A percentile compares a stretch with the other conserved stretches of the same genome.
These are phyloP conservation scores for Lagocephalus sceleratus DNA, from an alignment of 2,797 vertebrate species.

Conservation along the genomic window DNA sequence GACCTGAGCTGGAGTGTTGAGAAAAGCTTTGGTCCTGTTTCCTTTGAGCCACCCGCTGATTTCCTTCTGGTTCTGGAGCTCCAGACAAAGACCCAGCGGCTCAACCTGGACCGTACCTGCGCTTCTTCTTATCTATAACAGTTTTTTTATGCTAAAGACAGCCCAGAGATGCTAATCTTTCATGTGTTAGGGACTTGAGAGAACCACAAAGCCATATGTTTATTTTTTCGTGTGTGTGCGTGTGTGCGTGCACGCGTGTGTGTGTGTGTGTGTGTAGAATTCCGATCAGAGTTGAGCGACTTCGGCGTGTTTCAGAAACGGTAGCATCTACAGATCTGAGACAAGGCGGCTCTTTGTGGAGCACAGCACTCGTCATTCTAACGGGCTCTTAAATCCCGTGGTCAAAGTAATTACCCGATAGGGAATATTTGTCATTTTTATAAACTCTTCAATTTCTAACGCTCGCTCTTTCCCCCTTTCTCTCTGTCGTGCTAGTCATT, in stretches of 20 bases:
- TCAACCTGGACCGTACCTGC: constrained; percentile 26
- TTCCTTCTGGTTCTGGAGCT: constrained; percentile 51
- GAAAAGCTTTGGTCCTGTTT: constrained; percentile 31
- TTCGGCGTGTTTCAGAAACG: constrained; percentile 54
- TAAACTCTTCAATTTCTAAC: constrained; percentile 54
- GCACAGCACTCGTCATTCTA: constrained; percentile 34
- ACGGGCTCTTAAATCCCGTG: constrained; percentile 32
- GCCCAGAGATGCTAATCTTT: constrained; percentile 60
- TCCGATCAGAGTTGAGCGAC: not conserved
- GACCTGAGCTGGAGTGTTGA: not conserved
- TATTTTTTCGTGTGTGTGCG: not conserved
- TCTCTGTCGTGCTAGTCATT: constrained; percentile 38
- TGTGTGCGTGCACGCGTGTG: no score
- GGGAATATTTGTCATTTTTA: constrained; percentile 61
- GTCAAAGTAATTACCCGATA: constrained; percentile 42
- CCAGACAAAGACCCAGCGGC: constrained; percentile 55
- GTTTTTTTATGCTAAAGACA: constrained; percentile 42
- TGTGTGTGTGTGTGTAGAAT: no score
- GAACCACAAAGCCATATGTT: constrained; percentile 24
- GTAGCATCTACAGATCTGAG: constrained; percentile 74
- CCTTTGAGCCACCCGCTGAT: constrained; percentile 36
- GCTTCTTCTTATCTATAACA: constrained; percentile 41
- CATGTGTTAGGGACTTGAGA: constrained; percentile 41
- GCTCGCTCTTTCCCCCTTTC: constrained; percentile 42
- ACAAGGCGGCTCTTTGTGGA: constrained; percentile 42